Conservation (phyloP, 2,888 invertebrate species). For the Heterodera filipjevi region DNA sequence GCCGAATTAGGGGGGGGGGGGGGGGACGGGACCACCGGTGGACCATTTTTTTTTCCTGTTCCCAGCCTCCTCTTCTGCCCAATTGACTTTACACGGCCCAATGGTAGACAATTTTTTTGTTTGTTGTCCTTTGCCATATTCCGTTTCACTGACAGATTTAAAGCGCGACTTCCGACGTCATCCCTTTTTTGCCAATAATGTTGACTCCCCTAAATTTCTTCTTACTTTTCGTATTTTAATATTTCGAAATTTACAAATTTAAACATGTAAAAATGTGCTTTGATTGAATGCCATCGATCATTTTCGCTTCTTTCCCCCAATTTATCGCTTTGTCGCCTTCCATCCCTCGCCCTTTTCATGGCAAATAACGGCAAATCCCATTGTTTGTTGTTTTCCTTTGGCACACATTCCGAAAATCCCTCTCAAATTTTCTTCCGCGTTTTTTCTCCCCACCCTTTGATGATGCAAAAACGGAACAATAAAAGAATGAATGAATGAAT, state of each 20-base stretch:
- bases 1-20: conserved; percentile 8
- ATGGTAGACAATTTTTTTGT: background rate
- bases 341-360: too few species aligned
- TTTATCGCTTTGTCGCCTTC: too few species aligned
- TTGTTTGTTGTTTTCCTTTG: too few species aligned
- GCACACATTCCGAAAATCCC: too few species aligned
- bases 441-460: background rate
- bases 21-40: background rate
- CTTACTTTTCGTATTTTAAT: too few species aligned
- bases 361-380: background rate
- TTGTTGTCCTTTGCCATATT: background rate
- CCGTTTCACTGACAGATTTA: background rate
- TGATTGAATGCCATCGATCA: too few species aligned
- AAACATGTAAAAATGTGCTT: too few species aligned
- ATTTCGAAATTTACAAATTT: too few species aligned
- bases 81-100: background rate
- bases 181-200: background rate
- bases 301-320: too few species aligned
- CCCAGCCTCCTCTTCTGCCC: background rate
- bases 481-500: background rate
- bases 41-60: background rate
- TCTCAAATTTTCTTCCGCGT: background rate
- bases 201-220: background rate
- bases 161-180: background rate
- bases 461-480: background rate